Percentiles rank a stretch among this genome's conserved stretches.
phyloP scores from a whole-genome alignment of 1,140 invertebrate species.

The Idris sp. region DNA sequence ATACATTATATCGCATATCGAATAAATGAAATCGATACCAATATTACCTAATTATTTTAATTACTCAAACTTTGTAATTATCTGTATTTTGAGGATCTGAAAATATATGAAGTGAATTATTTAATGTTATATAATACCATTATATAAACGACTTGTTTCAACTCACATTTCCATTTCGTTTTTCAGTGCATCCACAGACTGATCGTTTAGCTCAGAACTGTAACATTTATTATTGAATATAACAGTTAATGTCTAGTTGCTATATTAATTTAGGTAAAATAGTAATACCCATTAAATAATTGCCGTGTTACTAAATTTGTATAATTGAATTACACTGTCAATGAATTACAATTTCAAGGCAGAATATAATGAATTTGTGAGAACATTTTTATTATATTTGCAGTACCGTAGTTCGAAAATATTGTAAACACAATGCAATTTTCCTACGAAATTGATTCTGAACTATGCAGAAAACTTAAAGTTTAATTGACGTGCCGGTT shows the following conservation, averaged over 20 bases:
- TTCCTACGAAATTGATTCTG: constrained; percentile 30
- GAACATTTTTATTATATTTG: constrained; percentile 6
- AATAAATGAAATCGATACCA: background rate
- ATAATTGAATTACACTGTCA: background rate
- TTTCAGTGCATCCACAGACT: background rate
- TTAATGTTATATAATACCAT: background rate
- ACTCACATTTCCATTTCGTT: background rate
- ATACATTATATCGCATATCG: background rate
- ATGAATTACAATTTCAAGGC: constrained; percentile 4
- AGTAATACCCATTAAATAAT: constrained; percentile 1
- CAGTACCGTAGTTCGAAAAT: constrained; percentile 17
- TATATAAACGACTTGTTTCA: background rate
- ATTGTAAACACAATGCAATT: constrained; percentile 1
- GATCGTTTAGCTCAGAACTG: background rate
- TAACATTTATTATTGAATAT: constrained; percentile 1
- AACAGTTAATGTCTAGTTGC: background rate
- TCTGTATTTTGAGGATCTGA: background rate
- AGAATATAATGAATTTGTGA: background rate
- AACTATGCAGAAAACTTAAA: constrained; percentile 31
- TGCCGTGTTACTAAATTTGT: background rate
- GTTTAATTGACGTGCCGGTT: constrained; percentile 62
- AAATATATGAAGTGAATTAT: background rate
- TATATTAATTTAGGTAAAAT: constrained; percentile 2
- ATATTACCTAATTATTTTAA: background rate
- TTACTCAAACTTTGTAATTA: background rate